Evolutionary conservation across 2,797 vertebrate genomes (phyloP).

Genomic region (Petrocephalus schoutedeni): DNA sequence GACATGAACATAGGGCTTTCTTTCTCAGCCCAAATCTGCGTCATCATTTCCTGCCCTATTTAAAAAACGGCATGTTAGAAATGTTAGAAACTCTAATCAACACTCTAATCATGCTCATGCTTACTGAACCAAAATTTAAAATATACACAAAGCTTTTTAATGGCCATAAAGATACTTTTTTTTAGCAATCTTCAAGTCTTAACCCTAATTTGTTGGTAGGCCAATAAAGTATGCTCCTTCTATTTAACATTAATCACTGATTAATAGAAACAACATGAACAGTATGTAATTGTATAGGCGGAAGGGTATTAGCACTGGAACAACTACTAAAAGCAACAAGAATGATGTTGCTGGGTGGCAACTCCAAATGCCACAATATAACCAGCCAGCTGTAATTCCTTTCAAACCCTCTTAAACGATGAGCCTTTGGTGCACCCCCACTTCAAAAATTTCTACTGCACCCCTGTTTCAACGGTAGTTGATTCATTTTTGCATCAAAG

Average conservation of each 20-base stretch:
- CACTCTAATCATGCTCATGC: neutral
- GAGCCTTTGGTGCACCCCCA: neutral
- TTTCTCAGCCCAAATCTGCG: neutral
- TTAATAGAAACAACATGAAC: neutral
- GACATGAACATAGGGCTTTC: neutral
- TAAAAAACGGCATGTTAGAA: neutral
- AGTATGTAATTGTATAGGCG: neutral
- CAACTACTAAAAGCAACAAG: neutral
- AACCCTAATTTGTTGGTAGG: neutral
- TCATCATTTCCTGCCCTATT: neutral
- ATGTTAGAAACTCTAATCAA: neutral
- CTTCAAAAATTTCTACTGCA: neutral
- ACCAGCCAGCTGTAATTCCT: no score
- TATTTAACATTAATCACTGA: neutral
- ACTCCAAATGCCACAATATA: no score
- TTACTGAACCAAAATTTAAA: neutral
- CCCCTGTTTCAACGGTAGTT: neutral
- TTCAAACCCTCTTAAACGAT: no score
- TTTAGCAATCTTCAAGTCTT: neutral
- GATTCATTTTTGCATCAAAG: neutral
- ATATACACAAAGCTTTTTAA: neutral
- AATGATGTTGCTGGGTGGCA: no score
- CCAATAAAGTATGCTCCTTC: neutral
- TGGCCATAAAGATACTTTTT: neutral
- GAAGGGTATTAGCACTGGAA: neutral